phyloP scores from a whole-genome alignment of 1,140 invertebrate species.

The Hypothenemus hampei region DNA sequence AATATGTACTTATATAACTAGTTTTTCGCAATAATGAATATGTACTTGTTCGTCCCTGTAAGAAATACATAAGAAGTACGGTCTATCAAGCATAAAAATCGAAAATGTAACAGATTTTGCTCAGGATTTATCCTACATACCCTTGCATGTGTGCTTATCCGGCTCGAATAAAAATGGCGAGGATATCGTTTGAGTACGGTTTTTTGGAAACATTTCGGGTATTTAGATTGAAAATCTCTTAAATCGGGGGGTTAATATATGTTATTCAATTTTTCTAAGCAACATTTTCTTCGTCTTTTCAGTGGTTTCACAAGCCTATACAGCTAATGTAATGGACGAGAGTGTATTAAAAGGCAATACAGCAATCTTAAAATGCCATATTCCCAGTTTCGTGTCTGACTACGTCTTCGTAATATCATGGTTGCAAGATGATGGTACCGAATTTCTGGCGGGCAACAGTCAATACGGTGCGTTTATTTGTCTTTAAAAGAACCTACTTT shows the following conservation, averaged over 20 bases:
- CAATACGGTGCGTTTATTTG: slow-evolving; percentile 56
- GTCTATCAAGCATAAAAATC: too few species aligned
- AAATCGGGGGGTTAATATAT: not conserved
- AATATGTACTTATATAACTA: too few species aligned
- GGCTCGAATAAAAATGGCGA: slow-evolving; percentile 3
- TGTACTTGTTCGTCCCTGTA: too few species aligned
- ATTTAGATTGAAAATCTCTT: not conserved
- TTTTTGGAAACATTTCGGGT: slow-evolving; percentile 3
- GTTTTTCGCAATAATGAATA: too few species aligned
- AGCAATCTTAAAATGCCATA: slow-evolving; percentile 86
- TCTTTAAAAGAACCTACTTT: not conserved
- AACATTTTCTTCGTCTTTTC: slow-evolving; percentile 46
- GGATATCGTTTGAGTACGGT: slow-evolving; percentile 8
- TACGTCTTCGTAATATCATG: slow-evolving; percentile 80
- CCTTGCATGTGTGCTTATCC: slow-evolving; percentile 17
- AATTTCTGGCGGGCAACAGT: slow-evolving; percentile 61
- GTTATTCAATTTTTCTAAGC: not conserved
- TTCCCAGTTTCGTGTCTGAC: slow-evolving; percentile 87
- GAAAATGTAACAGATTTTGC: too few species aligned
- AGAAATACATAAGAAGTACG: too few species aligned
- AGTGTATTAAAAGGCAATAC: slow-evolving; percentile 84
- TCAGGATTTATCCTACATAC: too few species aligned
- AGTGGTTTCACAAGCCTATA: slow-evolving; percentile 87
- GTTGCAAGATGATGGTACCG: slow-evolving; percentile 69
- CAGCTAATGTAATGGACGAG: slow-evolving; percentile 85